Conservation (phyloP, 2,888 invertebrate genomes). For the Cetonia aurata region DNA sequence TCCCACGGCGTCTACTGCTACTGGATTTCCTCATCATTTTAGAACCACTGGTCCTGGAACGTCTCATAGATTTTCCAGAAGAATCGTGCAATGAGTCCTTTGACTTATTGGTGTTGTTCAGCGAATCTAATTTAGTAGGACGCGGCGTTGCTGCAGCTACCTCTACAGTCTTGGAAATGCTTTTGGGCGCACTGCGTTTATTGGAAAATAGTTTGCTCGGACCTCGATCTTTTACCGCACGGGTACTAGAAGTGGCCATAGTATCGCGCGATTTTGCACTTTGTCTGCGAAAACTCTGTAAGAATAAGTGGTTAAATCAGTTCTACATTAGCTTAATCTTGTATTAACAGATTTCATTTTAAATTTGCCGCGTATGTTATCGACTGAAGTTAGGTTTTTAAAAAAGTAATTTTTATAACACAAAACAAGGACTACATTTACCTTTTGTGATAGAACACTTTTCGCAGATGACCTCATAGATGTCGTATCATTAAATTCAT, state of each 20-base stretch:
- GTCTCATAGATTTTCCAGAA: slow-evolving; percentile 32
- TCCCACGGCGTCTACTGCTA: slow-evolving; percentile 45
- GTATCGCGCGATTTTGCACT: not conserved
- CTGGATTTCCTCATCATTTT: slow-evolving; percentile 43
- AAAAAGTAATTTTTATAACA: not conserved
- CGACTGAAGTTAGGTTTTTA: not conserved
- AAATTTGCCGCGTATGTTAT: no score
- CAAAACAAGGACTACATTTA: not conserved
- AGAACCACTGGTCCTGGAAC: slow-evolving; percentile 41
- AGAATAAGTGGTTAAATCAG: not conserved
- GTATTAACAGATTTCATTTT: not conserved
- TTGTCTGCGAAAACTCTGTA: slow-evolving; percentile 5
- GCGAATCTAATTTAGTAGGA: slow-evolving; percentile 8
- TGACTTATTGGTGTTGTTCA: slow-evolving; percentile 17
- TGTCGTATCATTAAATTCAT: slow-evolving; percentile 24
- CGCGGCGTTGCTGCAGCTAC: not conserved
- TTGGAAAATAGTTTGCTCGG: not conserved
- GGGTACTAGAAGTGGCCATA: not conserved
- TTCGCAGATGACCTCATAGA: slow-evolving; percentile 10
- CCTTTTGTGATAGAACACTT: slow-evolving; percentile 14
- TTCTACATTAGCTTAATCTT: not conserved
- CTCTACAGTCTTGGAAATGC: not conserved
- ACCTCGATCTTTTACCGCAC: slow-evolving; percentile 12
- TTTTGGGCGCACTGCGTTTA: slow-evolving; percentile 1
- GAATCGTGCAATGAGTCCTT: slow-evolving; percentile 20